Percentiles rank a stretch among this genome's conserved stretches.
Conservation (phyloP, 1,140 invertebrate genomes). For the Propsilocerus akamusi region DNA sequence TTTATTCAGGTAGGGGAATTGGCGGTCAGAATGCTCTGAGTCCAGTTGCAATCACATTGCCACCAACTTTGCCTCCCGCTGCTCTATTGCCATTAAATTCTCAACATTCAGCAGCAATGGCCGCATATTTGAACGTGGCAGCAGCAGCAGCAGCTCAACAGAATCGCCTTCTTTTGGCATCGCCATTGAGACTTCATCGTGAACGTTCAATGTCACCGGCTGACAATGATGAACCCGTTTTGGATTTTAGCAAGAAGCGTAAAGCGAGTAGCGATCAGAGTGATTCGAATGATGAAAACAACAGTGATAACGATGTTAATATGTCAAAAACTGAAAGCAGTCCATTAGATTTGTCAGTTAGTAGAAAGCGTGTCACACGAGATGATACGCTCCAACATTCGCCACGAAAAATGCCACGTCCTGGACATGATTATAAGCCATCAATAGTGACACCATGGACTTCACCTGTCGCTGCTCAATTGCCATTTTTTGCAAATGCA, state of each 20-base stretch:
- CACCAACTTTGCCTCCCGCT: slow-evolving; percentile 27
- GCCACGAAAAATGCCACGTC: slow-evolving; percentile 41
- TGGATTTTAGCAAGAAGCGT: slow-evolving; percentile 61
- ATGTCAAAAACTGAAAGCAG: slow-evolving; percentile 52
- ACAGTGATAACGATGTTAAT: slow-evolving; percentile 42
- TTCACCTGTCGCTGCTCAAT: slow-evolving; percentile 51
- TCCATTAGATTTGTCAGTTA: slow-evolving; percentile 61
- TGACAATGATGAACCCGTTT: slow-evolving; percentile 31
- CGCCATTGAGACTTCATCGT: slow-evolving; percentile 40
- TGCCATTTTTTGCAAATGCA: slow-evolving; percentile 55
- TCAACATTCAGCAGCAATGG: slow-evolving; percentile 58
- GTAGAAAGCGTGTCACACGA: slow-evolving; percentile 41
- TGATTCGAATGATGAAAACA: slow-evolving; percentile 34
- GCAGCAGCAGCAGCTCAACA: slow-evolving; percentile 44
- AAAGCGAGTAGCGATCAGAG: slow-evolving; percentile 20
- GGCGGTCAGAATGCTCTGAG: slow-evolving; percentile 24
- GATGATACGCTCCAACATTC: slow-evolving; percentile 37
- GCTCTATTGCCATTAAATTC: slow-evolving; percentile 40
- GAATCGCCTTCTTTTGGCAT: slow-evolving; percentile 56
- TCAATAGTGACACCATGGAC: slow-evolving; percentile 50
- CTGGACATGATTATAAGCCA: slow-evolving; percentile 39
- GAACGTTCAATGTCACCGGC: slow-evolving; percentile 29
- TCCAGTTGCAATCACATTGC: slow-evolving; percentile 29
- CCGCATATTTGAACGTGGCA: slow-evolving; percentile 49
- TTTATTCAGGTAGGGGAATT: slow-evolving; percentile 41